These are phyloP conservation scores for Morpho helenor DNA, from an alignment of 2,888 invertebrate species.

Conservation along the genomic window DNA sequence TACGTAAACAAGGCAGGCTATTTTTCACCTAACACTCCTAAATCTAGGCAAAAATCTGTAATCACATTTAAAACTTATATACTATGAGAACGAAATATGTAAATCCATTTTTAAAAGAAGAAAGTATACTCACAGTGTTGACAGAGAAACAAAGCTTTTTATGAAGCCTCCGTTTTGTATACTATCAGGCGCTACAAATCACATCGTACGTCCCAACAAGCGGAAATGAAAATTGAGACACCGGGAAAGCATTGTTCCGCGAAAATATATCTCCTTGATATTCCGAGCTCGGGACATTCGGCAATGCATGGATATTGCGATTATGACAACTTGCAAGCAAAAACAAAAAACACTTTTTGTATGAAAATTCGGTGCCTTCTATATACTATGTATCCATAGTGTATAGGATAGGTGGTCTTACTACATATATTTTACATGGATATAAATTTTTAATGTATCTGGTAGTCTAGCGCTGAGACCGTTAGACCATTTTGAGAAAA, in stretches of 20 bases:
- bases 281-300: slow-evolving; percentile 65
- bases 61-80: too few species aligned
- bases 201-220: slow-evolving; percentile 73
- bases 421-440: too few species aligned
- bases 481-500: too few species aligned
- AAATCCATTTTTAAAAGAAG: background rate
- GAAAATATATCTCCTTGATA: slow-evolving; percentile 76
- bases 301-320: slow-evolving; percentile 70
- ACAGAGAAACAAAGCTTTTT: slow-evolving; percentile 7
- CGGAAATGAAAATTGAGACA: slow-evolving; percentile 76
- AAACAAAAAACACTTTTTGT: slow-evolving; percentile 50
- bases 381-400: too few species aligned
- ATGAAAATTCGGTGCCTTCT: slow-evolving; percentile 14
- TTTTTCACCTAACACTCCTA: too few species aligned
- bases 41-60: too few species aligned
- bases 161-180: slow-evolving; percentile 66
- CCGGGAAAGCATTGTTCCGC: slow-evolving; percentile 72
- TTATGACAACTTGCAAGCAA: slow-evolving; percentile 66
- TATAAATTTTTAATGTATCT: too few species aligned
- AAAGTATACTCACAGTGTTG: background rate
- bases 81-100: background rate
- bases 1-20: too few species aligned
- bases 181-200: slow-evolving; percentile 76
- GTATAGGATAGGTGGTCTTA: too few species aligned
- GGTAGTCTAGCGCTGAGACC: too few species aligned